A percentile compares a stretch with the other conserved stretches of the same genome.
Evolutionary conservation across 2,888 invertebrate species (phyloP).

Genomic region (Macrosoma leucophasiata): DNA sequence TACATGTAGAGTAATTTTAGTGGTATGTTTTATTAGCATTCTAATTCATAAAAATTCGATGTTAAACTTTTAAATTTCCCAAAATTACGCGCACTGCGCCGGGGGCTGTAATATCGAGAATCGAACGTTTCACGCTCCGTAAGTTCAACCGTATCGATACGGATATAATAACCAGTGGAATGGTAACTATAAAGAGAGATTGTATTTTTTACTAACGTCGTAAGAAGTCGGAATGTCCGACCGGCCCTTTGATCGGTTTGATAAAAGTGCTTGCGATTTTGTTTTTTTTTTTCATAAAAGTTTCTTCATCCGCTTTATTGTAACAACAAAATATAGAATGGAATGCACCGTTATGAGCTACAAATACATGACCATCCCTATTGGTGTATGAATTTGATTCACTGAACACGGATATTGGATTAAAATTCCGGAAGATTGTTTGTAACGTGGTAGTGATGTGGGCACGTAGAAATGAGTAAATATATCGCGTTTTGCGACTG

Average conservation of each 20-base stretch:
- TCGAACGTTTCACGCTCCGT: slow-evolving; percentile 70
- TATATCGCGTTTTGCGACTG: slow-evolving; percentile 27
- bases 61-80: slow-evolving; percentile 37
- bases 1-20: no score
- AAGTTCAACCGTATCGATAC: slow-evolving; percentile 67
- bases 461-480: slow-evolving; percentile 18
- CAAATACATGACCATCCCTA: no score
- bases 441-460: no score
- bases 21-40: no score
- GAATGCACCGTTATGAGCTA: slow-evolving; percentile 27
- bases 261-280: slow-evolving; percentile 67
- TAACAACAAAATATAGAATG: slow-evolving; percentile 38
- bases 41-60: slow-evolving; percentile 26
- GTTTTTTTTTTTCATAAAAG: slow-evolving; percentile 51
- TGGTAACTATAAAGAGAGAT: slow-evolving; percentile 75
- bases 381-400: slow-evolving; percentile 8
- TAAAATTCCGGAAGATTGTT: no score
- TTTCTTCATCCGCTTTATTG: slow-evolving; percentile 53
- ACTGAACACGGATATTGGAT: slow-evolving; percentile 11
- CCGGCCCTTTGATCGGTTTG: slow-evolving; percentile 73
- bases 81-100: slow-evolving; percentile 46
- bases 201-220: slow-evolving; percentile 75
- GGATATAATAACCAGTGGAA: slow-evolving; percentile 74
- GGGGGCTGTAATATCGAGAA: slow-evolving; percentile 56
- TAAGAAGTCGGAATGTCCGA: slow-evolving; percentile 72